A percentile compares a stretch with the other conserved stretches of the same genome.
Conservation (phyloP, 1,140 invertebrate species). For the Polypedilum pembai region DNA sequence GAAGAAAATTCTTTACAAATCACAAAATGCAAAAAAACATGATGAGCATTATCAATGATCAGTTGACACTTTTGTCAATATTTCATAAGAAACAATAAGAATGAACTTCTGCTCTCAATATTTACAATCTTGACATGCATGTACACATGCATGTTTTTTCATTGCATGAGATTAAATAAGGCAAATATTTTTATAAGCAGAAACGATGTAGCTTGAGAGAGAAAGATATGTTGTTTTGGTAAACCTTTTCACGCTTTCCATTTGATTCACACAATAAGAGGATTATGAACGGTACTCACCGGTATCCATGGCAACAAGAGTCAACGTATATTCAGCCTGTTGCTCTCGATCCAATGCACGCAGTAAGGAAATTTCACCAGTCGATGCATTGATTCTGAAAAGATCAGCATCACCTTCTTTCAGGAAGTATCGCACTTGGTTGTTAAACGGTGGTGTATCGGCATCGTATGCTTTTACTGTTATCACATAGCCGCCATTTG, state of each 20-base stretch:
- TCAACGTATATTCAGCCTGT: constrained; percentile 72
- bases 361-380: constrained; percentile 76
- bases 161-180: too few relatives aligned
- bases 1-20: too few relatives aligned
- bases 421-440: constrained; percentile 81
- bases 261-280: neutral
- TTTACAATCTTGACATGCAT: too few relatives aligned
- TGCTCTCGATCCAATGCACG: constrained; percentile 75
- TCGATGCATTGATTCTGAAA: constrained; percentile 81
- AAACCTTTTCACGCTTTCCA: neutral
- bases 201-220: too few relatives aligned
- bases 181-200: too few relatives aligned
- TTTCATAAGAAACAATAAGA: too few relatives aligned
- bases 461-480: constrained; percentile 80
- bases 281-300: constrained; percentile 52
- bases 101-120: too few relatives aligned
- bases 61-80: too few relatives aligned
- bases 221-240: too few relatives aligned
- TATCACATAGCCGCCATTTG: constrained; percentile 66
- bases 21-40: too few relatives aligned
- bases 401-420: constrained; percentile 84
- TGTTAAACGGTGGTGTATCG: constrained; percentile 82
- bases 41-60: too few relatives aligned
- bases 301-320: constrained; percentile 85
- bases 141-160: too few relatives aligned